These are phyloP conservation scores for Caenorhabditis sp. DNA, from an alignment of 2,888 invertebrate genomes.

Conservation along the genomic window DNA sequence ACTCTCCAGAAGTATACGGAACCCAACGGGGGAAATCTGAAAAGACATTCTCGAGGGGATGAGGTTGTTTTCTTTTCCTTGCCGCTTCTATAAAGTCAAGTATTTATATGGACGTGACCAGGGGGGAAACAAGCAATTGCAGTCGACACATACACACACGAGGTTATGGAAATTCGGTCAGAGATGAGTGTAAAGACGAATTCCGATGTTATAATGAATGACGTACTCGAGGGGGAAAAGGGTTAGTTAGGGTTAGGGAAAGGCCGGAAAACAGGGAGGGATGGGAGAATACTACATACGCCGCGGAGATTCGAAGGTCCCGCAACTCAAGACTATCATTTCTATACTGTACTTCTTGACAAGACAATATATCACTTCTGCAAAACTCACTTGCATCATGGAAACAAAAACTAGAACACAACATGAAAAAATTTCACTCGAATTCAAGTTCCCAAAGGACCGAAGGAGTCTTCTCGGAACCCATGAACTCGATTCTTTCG, in stretches of 20 bases:
- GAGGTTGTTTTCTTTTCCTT: background rate
- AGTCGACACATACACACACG: too few species aligned
- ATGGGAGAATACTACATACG: too few species aligned
- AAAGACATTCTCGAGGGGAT: conserved; percentile 9
- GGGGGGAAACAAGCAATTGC: conserved; percentile 13
- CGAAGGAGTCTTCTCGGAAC: background rate
- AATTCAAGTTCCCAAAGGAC: background rate
- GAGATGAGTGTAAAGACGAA: conserved; percentile 22
- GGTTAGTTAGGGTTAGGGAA: background rate
- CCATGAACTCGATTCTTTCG: background rate
- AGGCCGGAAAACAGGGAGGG: background rate
- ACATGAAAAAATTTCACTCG: background rate
- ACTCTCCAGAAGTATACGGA: background rate
- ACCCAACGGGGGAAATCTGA: conserved; percentile 21
- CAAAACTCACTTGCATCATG: too few species aligned
- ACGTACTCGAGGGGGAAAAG: conserved; percentile 18
- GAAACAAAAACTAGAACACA: too few species aligned
- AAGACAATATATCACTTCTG: conserved; percentile 3
- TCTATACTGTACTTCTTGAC: too few species aligned
- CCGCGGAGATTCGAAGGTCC: too few species aligned
- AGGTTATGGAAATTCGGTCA: conserved; percentile 46
- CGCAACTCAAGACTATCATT: too few species aligned
- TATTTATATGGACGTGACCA: background rate
- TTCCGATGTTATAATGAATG: conserved; percentile 29
- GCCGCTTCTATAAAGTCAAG: background rate